Percentiles rank a stretch among this genome's conserved stretches.
Evolutionary conservation across 2,797 vertebrate genomes (phyloP).

Genomic region (Potorous gilbertii): DNA sequence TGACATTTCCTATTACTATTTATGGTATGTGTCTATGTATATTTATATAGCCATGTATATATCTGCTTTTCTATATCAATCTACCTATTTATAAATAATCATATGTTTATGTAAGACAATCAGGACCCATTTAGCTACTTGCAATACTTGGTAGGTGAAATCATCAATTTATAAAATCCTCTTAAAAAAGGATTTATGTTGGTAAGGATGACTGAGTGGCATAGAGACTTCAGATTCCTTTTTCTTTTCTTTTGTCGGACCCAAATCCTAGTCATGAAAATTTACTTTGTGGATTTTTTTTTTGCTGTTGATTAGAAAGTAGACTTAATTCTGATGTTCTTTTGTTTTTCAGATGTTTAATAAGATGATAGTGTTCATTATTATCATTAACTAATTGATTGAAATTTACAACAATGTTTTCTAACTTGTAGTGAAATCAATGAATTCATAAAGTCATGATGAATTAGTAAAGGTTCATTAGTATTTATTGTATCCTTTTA

Average conservation of each 20-base stretch:
- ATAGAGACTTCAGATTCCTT: background rate
- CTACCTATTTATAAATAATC: background rate
- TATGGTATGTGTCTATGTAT: background rate
- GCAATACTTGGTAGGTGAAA: background rate
- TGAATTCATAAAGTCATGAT: conserved; percentile 21
- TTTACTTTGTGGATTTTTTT: background rate
- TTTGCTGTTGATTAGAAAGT: background rate
- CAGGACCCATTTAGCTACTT: background rate
- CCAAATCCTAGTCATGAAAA: background rate
- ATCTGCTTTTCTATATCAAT: background rate
- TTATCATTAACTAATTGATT: conserved; percentile 15
- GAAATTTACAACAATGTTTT: conserved; percentile 49
- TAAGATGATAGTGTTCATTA: background rate
- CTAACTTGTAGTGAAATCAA: background rate
- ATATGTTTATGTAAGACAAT: background rate
- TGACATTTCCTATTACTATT: background rate
- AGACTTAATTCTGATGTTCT: background rate
- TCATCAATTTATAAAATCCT: background rate
- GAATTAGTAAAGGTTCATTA: conserved; percentile 46
- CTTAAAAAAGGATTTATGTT: background rate
- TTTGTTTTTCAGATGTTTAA: background rate
- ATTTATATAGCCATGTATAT: background rate
- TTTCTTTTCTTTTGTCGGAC: background rate
- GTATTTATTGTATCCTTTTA: conserved; percentile 14
- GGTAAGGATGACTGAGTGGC: background rate